These are phyloP conservation scores for Conopomorpha cramerella DNA, from an alignment of 1,140 invertebrate species.

Conservation along the genomic window DNA sequence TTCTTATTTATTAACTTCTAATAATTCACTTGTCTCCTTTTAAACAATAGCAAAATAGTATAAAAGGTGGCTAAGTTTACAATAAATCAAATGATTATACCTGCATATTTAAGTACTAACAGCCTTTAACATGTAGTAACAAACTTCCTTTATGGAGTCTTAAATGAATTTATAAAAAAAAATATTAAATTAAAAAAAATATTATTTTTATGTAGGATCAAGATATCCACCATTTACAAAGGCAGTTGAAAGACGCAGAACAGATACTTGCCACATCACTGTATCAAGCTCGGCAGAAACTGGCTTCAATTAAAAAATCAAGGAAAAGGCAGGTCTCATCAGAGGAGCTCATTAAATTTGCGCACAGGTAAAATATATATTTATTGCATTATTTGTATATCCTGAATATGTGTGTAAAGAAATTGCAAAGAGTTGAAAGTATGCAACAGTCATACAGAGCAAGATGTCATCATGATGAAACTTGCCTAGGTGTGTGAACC, in stretches of 20 bases:
- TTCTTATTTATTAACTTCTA: background rate
- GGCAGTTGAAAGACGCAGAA: conserved; percentile 94
- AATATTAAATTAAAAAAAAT: background rate
- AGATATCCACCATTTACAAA: conserved; percentile 90
- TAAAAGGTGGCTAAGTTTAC: too few species aligned
- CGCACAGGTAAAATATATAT: conserved; percentile 73
- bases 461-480: too few species aligned
- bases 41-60: background rate
- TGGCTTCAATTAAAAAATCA: conserved; percentile 84
- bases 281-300: conserved; percentile 95
- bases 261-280: conserved; percentile 93
- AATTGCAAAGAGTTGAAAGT: too few species aligned
- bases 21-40: conserved; percentile 1
- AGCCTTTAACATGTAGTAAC: too few species aligned
- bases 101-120: too few species aligned
- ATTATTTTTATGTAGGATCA: conserved; percentile 66
- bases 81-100: too few species aligned
- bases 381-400: too few species aligned
- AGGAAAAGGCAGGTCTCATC: conserved; percentile 83
- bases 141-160: too few species aligned
- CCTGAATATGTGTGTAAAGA: too few species aligned
- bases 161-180: background rate
- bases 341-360: conserved; percentile 92
- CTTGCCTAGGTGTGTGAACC: too few species aligned
- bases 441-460: too few species aligned